Conservation (phyloP, 2,888 invertebrate species). For the Tipula unca region DNA sequence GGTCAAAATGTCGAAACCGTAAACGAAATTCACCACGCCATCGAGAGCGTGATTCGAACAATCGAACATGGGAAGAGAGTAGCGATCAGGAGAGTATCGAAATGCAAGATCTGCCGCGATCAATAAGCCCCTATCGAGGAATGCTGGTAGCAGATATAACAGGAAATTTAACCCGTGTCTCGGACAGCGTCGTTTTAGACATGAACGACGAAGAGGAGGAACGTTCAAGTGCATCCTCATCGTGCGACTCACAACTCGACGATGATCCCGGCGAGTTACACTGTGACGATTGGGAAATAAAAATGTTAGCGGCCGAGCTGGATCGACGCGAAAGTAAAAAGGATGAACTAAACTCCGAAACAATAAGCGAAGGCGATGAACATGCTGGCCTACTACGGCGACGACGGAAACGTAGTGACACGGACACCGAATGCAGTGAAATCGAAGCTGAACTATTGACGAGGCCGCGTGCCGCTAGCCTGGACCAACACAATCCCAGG, state of each 20-base stretch:
- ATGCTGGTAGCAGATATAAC: conserved; percentile 35
- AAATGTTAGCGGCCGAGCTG: conserved; percentile 67
- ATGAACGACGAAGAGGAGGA: conserved; percentile 38
- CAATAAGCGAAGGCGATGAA: conserved; percentile 22
- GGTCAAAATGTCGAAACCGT: conserved; percentile 40
- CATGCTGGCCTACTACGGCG: conserved; percentile 28
- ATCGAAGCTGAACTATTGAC: conserved; percentile 32
- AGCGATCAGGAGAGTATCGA: conserved; percentile 61
- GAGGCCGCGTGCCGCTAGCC: conserved; percentile 37
- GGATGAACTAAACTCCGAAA: conserved; percentile 26
- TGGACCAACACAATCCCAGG: conserved; percentile 39
- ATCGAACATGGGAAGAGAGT: conserved; percentile 60
- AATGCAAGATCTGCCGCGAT: conserved; percentile 41
- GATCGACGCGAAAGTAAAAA: conserved; percentile 47
- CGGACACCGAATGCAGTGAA: conserved; percentile 39
- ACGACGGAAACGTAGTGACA: conserved; percentile 38
- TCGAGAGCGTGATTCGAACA: conserved; percentile 33
- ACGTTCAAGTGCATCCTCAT: conserved; percentile 36
- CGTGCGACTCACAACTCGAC: conserved; percentile 33
- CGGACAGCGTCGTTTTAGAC: conserved; percentile 39
- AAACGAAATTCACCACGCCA: conserved; percentile 35
- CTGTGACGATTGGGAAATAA: conserved; percentile 65
- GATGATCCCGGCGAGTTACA: conserved; percentile 31
- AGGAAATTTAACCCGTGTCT: conserved; percentile 42
- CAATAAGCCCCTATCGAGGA: conserved; percentile 40